Evolutionary conservation across 2,797 vertebrate genomes (phyloP).

Genomic region (Serranus cabrilla): DNA sequence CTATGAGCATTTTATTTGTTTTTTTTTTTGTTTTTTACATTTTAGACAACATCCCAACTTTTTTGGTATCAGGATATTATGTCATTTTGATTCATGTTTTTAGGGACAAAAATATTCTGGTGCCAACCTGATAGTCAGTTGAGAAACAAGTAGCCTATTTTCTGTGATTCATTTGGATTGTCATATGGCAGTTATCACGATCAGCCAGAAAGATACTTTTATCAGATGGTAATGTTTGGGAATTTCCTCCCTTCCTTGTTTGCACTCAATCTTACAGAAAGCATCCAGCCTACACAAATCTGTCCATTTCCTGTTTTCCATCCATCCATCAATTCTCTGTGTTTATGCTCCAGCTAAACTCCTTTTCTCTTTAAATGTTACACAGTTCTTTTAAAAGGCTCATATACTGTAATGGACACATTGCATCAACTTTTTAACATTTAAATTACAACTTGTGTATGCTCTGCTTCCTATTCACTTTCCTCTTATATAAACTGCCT

Average conservation of each 20-base stretch:
- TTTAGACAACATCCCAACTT: no score
- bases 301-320: neutral
- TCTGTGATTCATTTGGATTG: neutral
- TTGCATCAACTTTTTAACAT: neutral
- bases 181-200: neutral
- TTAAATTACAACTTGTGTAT: neutral
- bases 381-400: no score
- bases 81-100: no score
- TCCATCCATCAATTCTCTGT: neutral
- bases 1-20: no score
- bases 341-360: slow-evolving; percentile 1
- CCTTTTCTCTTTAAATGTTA: slow-evolving; percentile 3
- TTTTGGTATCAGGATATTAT: no score
- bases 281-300: neutral
- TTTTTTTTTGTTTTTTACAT: no score
- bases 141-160: neutral
- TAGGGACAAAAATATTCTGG: no score
- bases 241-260: slow-evolving; percentile 4
- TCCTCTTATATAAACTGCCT: neutral
- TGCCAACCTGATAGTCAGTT: no score
- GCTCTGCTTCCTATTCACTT: neutral
- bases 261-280: neutral
- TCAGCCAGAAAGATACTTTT: neutral
- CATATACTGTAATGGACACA: no score
- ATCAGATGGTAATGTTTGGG: neutral